Base-by-base conservation (phyloP, 2,888 invertebrate genomes). In the Phragmatobia fuliginosa region DNA sequence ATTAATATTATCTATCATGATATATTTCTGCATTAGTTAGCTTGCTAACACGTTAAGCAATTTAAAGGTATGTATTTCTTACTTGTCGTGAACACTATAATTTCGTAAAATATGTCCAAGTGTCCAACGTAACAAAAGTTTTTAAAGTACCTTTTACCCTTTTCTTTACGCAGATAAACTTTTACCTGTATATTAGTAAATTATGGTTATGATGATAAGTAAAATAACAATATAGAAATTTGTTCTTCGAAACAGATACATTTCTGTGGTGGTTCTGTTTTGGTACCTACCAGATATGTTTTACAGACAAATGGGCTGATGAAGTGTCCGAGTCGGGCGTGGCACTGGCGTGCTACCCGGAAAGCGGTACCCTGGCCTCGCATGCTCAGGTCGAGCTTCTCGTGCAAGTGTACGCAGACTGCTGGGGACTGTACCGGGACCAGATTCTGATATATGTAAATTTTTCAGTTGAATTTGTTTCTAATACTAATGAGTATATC, bases 391-490 rank as follows among this genome's bases (percentile, higher is more conserved):
- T 68, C 21, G 59, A 31, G 63, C 28, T 91, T 1, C 25, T 41
- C 8, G 80, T 93, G 72, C 74, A 75, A 8, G 90, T 87, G 68
- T 87, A 85, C 80, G 90, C 92, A 0, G 90, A 91, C 87, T 85
- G 86, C 84, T 92, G 92, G 92, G 94, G 93, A 0, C 79, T 91
- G 6, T 93, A 92, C 84, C 74, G 63, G 31, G 92, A 93, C 72
- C 93, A 92, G 83, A 74, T 94, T 60, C 85, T 92, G 2, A 76
- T 94, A 63, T 76, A 87, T 82, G 93, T 92, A 31, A 71, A 11
- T 16, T 33, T 31, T 36, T 31, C 14, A 10, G 1, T 62, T 10
- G 10, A 0, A 21, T 10, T 7, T 8, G 16, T 56, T 52, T 56
- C 14, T 28, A 28, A 56, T 14, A 28, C 1, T 6, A 14, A 1